These are phyloP conservation scores for Ornithoptera alexandrae DNA, from an alignment of 2,888 invertebrate genomes.

Conservation along the genomic window DNA sequence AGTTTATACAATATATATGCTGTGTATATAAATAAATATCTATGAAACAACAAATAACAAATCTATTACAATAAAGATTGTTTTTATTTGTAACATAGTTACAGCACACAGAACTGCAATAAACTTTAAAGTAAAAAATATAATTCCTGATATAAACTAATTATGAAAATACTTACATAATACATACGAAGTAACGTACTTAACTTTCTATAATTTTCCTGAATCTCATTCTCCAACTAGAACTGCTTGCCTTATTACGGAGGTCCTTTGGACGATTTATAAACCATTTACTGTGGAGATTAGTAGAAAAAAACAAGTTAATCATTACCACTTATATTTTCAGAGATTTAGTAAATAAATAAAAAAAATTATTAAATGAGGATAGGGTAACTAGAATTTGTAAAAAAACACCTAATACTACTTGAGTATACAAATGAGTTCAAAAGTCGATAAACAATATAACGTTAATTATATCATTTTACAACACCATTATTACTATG, in stretches of 20 bases:
- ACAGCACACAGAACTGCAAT: background rate
- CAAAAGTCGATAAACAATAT: background rate
- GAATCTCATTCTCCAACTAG: background rate
- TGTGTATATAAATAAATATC: too few relatives aligned
- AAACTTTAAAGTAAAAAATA: background rate
- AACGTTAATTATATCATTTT: background rate
- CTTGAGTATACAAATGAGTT: background rate
- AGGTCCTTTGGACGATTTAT: too few relatives aligned
- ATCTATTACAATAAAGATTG: constrained; percentile 9
- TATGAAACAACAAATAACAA: constrained; percentile 5
- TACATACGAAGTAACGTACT: background rate
- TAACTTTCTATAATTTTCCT: background rate
- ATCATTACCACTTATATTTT: background rate
- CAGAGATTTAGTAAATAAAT: background rate
- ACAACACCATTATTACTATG: background rate
- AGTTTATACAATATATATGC: too few relatives aligned
- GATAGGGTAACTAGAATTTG: background rate
- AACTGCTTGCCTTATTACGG: background rate
- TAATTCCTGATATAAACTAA: background rate
- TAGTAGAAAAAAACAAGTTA: too few relatives aligned
- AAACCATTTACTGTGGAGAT: too few relatives aligned
- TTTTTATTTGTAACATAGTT: constrained; percentile 3
- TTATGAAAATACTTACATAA: background rate
- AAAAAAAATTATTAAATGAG: background rate
- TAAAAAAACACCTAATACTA: background rate